phyloP scores from a whole-genome alignment of 2,888 invertebrate species.

The Plebejus melissa region DNA sequence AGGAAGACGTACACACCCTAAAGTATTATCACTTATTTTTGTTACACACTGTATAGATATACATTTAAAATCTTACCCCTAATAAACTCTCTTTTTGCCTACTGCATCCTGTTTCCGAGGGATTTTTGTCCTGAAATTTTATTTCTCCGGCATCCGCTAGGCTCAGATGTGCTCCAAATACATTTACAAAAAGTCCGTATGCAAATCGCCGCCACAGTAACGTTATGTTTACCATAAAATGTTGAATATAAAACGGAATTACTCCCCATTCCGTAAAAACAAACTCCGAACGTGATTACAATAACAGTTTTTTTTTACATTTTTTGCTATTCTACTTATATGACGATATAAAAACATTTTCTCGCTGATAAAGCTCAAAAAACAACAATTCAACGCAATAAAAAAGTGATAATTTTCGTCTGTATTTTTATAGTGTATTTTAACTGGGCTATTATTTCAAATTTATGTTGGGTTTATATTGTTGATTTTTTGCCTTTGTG shows the following conservation, averaged over 20 bases:
- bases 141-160: slow-evolving; percentile 14
- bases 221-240: slow-evolving; percentile 37
- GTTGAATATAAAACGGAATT: slow-evolving; percentile 36
- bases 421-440: not conserved
- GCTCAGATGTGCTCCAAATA: slow-evolving; percentile 24
- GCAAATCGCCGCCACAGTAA: slow-evolving; percentile 36
- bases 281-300: slow-evolving; percentile 37
- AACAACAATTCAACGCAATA: slow-evolving; percentile 11
- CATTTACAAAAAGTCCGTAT: slow-evolving; percentile 35
- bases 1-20: no score
- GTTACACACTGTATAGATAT: no score
- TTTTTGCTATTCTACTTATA: not conserved
- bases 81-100: not conserved
- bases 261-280: slow-evolving; percentile 37
- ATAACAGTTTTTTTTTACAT: slow-evolving; percentile 5
- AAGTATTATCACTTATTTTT: no score
- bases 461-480: not conserved
- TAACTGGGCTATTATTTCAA: slow-evolving; percentile 15
- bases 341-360: slow-evolving; percentile 9
- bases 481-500: slow-evolving; percentile 5
- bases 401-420: slow-evolving; percentile 8
- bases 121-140: slow-evolving; percentile 13
- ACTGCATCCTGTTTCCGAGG: slow-evolving; percentile 21
- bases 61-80: not conserved
- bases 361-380: slow-evolving; percentile 3